Evolutionary conservation across 64 coral and sea anemone genomes (phyloP).

Genomic region (Stylophora pistillata): DNA sequence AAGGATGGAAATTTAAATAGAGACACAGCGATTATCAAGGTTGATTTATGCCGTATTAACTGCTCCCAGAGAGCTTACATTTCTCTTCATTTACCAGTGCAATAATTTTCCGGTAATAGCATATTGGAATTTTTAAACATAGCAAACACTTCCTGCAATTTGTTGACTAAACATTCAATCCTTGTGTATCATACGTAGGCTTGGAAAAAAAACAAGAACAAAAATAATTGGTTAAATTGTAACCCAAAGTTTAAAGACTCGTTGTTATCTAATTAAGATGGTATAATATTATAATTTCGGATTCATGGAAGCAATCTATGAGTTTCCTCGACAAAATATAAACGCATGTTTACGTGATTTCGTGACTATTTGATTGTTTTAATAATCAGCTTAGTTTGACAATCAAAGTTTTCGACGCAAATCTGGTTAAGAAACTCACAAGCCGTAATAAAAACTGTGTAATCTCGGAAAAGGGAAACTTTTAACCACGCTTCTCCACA

Average conservation of each 20-base stretch:
- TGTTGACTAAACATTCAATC: constrained; percentile 29
- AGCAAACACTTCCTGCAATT: constrained; percentile 20
- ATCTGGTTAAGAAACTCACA: constrained; percentile 33
- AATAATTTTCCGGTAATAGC: background rate
- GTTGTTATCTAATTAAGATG: background rate
- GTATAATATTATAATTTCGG: background rate
- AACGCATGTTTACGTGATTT: background rate
- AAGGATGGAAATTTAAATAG: too few relatives aligned
- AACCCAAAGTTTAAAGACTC: background rate
- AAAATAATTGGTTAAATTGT: background rate
- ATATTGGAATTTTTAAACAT: background rate
- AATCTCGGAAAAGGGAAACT: background rate
- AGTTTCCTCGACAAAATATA: background rate
- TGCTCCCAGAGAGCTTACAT: background rate
- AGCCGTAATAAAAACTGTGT: constrained; percentile 15
- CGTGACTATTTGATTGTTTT: constrained; percentile 42
- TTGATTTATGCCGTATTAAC: too few relatives aligned
- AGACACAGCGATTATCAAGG: too few relatives aligned
- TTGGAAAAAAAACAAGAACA: background rate
- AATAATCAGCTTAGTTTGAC: constrained; percentile 35
- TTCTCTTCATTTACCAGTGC: background rate
- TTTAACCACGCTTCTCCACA: background rate
- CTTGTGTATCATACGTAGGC: background rate
- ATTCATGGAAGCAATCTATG: background rate
- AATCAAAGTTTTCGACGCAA: constrained; percentile 22